Percentiles rank a stretch among this genome's conserved stretches.
phyloP scores from a whole-genome alignment of 2,888 invertebrate genomes.

The Hydropsyche betteni region DNA sequence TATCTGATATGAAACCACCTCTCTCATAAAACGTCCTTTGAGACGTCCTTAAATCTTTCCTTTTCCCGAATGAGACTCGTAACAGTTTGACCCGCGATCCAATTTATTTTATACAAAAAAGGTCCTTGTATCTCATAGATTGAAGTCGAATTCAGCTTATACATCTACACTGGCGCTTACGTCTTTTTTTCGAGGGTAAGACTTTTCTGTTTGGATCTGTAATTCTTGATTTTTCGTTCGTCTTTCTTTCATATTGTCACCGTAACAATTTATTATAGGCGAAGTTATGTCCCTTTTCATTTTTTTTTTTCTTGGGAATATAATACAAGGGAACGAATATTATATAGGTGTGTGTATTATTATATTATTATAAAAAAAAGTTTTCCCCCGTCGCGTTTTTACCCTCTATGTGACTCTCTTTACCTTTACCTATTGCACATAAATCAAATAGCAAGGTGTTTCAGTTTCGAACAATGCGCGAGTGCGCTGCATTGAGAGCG shows the following conservation, averaged over 20 bases:
- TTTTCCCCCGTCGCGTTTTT: constrained; percentile 28
- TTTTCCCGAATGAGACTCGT: not conserved
- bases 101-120: not conserved
- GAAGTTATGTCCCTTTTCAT: constrained; percentile 47
- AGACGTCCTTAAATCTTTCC: constrained; percentile 40
- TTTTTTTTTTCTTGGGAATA: constrained; percentile 42
- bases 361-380: constrained; percentile 31
- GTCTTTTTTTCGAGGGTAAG: no score
- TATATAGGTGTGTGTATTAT: constrained; percentile 17
- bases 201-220: constrained; percentile 30
- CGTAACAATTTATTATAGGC: constrained; percentile 49
- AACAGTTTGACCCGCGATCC: constrained; percentile 8
- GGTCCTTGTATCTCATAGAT: no score
- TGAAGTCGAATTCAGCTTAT: no score
- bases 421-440: constrained; percentile 41
- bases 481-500: not conserved
- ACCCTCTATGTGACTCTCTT: constrained; percentile 23
- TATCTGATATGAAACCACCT: constrained; percentile 44
- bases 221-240: constrained; percentile 47
- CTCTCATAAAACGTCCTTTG: constrained; percentile 40
- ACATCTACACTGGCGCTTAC: no score
- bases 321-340: constrained; percentile 32
- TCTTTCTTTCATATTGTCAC: constrained; percentile 49
- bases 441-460: constrained; percentile 50
- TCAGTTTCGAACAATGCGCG: constrained; percentile 27